phyloP scores from a whole-genome alignment of 2,113 vertebrate genomes.

The Ibidorhyncha struthersii region DNA sequence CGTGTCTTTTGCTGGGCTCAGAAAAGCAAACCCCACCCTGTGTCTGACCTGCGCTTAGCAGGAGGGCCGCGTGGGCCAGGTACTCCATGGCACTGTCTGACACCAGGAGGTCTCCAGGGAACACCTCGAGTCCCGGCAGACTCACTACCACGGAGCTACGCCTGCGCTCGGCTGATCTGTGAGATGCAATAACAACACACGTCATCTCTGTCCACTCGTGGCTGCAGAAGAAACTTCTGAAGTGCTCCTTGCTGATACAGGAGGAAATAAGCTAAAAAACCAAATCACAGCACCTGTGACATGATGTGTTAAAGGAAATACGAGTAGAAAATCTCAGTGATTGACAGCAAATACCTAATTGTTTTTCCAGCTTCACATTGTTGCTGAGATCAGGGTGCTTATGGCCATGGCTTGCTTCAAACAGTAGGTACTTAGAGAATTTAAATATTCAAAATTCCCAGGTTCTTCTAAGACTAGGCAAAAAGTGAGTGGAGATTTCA shows the following conservation, averaged over 20 bases:
- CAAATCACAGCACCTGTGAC: background rate
- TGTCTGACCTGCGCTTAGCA: slow-evolving; percentile 59
- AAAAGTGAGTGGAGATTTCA: background rate
- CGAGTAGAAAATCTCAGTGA: background rate
- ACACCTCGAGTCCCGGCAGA: slow-evolving; percentile 84
- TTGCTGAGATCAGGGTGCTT: background rate
- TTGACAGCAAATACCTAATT: background rate
- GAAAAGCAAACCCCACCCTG: background rate
- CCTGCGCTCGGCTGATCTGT: slow-evolving; percentile 77
- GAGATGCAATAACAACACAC: background rate
- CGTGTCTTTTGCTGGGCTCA: background rate
- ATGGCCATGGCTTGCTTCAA: background rate
- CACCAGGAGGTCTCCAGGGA: slow-evolving; percentile 88
- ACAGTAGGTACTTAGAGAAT: background rate
- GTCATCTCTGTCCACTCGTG: fast-evolving
- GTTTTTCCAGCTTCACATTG: background rate
- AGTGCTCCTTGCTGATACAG: background rate
- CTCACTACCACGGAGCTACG: slow-evolving; percentile 87
- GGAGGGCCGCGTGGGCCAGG: slow-evolving; percentile 70
- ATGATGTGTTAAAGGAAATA: background rate
- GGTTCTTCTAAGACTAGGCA: background rate
- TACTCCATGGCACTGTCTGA: slow-evolving; percentile 80
- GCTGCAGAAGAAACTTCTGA: background rate
- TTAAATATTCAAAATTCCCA: background rate
- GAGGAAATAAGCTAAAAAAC: background rate